Base-by-base conservation (phyloP, 2,888 invertebrate species). In the Pollenia labialis region DNA sequence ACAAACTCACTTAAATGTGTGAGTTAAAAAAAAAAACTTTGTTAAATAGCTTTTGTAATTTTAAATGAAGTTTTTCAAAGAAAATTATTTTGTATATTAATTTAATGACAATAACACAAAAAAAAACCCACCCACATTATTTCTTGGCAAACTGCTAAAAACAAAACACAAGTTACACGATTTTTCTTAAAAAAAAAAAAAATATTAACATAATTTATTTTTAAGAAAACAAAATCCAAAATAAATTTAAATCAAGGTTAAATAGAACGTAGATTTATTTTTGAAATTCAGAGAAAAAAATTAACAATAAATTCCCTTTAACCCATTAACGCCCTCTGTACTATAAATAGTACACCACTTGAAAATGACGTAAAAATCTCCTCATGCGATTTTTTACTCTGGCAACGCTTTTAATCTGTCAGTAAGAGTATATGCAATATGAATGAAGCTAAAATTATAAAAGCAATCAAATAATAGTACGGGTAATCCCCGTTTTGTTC, bases 201-300 rank as follows among this genome's bases (percentile, higher is more conserved):
- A 66, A 81, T 72, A 76, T 81, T 77, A 71, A 60, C 85, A 85
- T 81, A 81, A 85, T 72, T 84, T 66, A 71, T 85, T 71, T 64
- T 54, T 12, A 50, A 72, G 2, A 32, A 42, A 62, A 64, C 62
- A 7, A 58, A 64, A 32, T 56, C 9, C 18, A 40, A 56, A 16
- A 44, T n/a, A 42, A 62, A 52, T 54, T 60, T 0, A 68, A 72
- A 52, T 85, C 76, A 85, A 85, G 76, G 76, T 58, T 71, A 66
- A 48, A 69, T 12, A 11, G 23, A 72, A 50, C 56, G 32, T 74
- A 44, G 14, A 12, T 58, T 66, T 64, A 54, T 46, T 58, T 40
- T 56, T 56, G 46, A 9, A 14, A n/a, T 18, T 14, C 3, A 64
- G 44, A 71, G n/a, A 79, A 64, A 48, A 9, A 71, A 44, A 18